A percentile compares a stretch with the other conserved stretches of the same genome.
These are phyloP conservation scores for Eciton burchellii DNA, from an alignment of 1,140 invertebrate species.

Conservation along the genomic window DNA sequence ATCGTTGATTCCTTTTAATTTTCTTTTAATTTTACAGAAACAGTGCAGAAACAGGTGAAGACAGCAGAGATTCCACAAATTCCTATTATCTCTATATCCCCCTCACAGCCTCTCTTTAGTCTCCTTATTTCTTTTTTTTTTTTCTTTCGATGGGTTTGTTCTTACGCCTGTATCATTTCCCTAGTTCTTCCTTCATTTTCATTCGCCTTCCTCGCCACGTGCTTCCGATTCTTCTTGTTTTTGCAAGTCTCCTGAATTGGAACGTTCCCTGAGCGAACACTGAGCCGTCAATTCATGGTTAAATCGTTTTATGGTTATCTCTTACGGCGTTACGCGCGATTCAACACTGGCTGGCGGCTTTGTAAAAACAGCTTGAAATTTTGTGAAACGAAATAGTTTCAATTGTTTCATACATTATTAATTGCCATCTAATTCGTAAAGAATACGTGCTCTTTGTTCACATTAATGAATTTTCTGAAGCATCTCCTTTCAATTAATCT, in stretches of 20 bases:
- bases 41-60: slow-evolving; percentile 17
- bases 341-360: not conserved
- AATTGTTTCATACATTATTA: slow-evolving; percentile 22
- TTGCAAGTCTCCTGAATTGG: not conserved
- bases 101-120: slow-evolving; percentile 35
- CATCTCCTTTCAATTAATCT: slow-evolving; percentile 26
- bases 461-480: slow-evolving; percentile 32
- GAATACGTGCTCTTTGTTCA: slow-evolving; percentile 22
- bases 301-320: slow-evolving; percentile 27
- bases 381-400: not conserved
- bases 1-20: slow-evolving; percentile 58
- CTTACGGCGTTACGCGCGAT: not conserved
- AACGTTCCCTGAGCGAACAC: not conserved
- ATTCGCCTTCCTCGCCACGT: slow-evolving; percentile 26
- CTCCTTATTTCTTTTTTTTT: slow-evolving; percentile 52
- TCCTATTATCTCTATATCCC: slow-evolving; percentile 62
- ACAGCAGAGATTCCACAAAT: slow-evolving; percentile 44
- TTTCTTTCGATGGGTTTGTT: too few species aligned
- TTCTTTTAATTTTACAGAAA: too few species aligned
- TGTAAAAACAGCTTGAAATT: not conserved
- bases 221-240: not conserved
- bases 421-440: not conserved
- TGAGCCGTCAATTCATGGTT: not conserved
- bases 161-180: not conserved
- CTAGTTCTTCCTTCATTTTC: slow-evolving; percentile 37